These are phyloP conservation scores for Deroplatys truncata DNA, from an alignment of 2,888 invertebrate genomes.

Conservation along the genomic window DNA sequence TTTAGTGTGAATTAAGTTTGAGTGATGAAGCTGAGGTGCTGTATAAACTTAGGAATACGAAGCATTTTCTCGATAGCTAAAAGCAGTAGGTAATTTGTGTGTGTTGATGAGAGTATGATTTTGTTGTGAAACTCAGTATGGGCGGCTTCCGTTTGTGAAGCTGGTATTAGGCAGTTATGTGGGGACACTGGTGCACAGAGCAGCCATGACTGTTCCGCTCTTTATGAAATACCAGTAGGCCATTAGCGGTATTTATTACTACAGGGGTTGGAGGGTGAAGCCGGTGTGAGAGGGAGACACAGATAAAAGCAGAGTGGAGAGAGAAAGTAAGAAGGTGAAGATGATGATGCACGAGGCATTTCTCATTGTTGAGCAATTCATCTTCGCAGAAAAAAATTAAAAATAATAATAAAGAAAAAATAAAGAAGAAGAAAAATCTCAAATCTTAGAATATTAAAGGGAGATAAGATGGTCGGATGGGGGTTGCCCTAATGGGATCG, in stretches of 20 bases:
- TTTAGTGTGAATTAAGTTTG: no score
- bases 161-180: constrained; percentile 4
- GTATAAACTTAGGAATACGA: no score
- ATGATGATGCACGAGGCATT: background rate
- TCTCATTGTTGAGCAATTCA: background rate
- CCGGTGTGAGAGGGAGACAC: background rate
- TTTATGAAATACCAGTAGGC: constrained; percentile 47
- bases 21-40: no score
- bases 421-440: background rate
- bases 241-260: constrained; percentile 45
- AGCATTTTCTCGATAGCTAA: no score
- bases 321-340: background rate
- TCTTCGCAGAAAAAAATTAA: background rate
- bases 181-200: background rate
- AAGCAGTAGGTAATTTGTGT: background rate
- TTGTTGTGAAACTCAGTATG: background rate
- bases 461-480: background rate
- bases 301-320: background rate
- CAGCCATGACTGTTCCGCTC: constrained; percentile 7
- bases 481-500: background rate
- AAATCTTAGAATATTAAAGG: background rate
- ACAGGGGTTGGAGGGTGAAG: constrained; percentile 5
- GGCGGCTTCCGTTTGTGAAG: background rate
- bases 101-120: background rate
- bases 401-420: background rate